Evolutionary conservation across 2,797 vertebrate species (phyloP).

Genomic region (Chloroceryle inda): DNA sequence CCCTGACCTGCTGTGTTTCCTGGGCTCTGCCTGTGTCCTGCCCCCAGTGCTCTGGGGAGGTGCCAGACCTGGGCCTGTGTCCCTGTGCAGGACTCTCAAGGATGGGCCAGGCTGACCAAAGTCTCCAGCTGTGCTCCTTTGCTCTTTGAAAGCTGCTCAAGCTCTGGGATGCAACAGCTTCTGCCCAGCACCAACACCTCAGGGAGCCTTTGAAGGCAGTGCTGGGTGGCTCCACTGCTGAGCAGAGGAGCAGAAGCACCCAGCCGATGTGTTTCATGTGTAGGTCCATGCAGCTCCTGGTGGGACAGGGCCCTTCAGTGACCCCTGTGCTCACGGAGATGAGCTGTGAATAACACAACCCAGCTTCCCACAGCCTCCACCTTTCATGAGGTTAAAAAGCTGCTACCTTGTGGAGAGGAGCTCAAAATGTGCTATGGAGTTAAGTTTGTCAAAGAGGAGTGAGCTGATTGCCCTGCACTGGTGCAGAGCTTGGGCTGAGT

Average conservation of each 20-base stretch:
- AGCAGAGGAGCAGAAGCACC: background rate
- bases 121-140: background rate
- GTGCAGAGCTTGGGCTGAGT: background rate
- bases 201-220: background rate
- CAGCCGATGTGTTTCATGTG: background rate
- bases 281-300: background rate
- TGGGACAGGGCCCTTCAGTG: background rate
- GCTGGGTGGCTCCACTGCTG: background rate
- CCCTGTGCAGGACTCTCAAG: background rate
- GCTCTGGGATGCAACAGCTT: background rate
- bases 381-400: background rate
- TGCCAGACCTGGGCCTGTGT: background rate
- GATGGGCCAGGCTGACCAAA: background rate
- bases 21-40: background rate
- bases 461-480: background rate
- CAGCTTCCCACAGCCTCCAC: background rate
- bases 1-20: fast-evolving
- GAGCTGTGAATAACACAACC: background rate
- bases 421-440: background rate
- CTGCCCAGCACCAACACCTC: background rate
- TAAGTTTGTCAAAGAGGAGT: background rate
- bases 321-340: background rate
- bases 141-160: background rate
- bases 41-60: background rate
- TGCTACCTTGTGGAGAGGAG: background rate